phyloP scores from a whole-genome alignment of 2,113 vertebrate species.

The Coreoperca whiteheadi region DNA sequence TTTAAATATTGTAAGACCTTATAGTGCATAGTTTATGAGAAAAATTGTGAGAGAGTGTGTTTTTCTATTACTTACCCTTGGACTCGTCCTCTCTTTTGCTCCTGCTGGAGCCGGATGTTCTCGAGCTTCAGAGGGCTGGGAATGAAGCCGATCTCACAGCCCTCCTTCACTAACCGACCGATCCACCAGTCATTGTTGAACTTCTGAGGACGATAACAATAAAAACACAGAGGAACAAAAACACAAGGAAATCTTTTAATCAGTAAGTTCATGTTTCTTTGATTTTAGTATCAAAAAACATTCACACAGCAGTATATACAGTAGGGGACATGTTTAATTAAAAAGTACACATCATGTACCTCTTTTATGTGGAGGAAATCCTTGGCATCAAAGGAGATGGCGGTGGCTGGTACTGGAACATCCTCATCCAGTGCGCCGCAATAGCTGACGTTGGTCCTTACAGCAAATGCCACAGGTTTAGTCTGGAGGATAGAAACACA shows the following conservation, averaged over 20 bases:
- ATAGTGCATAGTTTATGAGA: not conserved
- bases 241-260: not conserved
- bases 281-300: not conserved
- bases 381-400: constrained; percentile 98
- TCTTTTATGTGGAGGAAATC: constrained; percentile 99
- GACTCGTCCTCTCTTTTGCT: constrained; percentile 97
- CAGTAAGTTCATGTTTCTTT: not conserved
- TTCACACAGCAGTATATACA: too few relatives aligned
- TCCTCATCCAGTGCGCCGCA: constrained; percentile 98
- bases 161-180: constrained; percentile 97
- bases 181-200: constrained; percentile 99
- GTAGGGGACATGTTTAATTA: not conserved
- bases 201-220: constrained; percentile 83
- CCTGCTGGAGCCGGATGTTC: constrained; percentile 96
- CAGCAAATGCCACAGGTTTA: constrained; percentile 97
- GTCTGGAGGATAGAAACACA: constrained; percentile 78
- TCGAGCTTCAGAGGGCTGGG: constrained; percentile 96
- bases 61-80: constrained; percentile 89
- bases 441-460: constrained; percentile 98
- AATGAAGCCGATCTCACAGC: constrained; percentile 99
- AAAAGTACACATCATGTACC: constrained; percentile 79
- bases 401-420: constrained; percentile 97
- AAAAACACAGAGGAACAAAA: not conserved
- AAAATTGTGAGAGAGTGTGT: not conserved
- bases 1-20: not conserved